These are phyloP conservation scores for Lasius platythorax DNA, from an alignment of 2,888 invertebrate genomes.

Conservation along the genomic window DNA sequence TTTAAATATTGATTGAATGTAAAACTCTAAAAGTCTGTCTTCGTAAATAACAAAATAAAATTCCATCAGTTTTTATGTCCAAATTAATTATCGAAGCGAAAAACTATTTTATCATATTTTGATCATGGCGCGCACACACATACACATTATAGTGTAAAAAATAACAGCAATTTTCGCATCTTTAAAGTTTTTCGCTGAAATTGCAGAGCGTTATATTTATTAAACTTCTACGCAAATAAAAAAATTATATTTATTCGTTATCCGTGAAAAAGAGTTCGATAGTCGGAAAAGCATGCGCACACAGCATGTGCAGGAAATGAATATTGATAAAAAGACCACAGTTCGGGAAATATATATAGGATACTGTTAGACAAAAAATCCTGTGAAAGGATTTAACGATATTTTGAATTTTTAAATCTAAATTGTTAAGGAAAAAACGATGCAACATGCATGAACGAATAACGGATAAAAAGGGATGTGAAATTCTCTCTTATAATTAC, in stretches of 20 bases:
- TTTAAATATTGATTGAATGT: neutral
- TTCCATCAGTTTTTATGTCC: neutral
- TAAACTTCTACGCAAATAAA: neutral
- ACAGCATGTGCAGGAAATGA: neutral
- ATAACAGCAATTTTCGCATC: neutral
- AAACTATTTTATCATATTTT: neutral
- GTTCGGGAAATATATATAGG: neutral
- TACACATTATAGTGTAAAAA: neutral
- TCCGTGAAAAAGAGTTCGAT: neutral
- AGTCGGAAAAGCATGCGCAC: neutral
- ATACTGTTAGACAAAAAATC: neutral
- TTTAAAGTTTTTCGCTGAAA: neutral
- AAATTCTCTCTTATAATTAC: neutral
- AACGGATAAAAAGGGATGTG: neutral
- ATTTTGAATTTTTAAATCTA: neutral
- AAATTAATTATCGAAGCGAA: neutral
- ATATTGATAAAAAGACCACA: neutral
- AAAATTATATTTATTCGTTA: neutral
- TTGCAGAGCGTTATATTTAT: neutral
- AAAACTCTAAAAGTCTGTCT: neutral
- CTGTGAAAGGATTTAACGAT: neutral
- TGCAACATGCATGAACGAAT: neutral
- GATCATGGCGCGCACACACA: neutral
- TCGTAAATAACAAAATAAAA: neutral
- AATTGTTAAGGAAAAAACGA: neutral